Evolutionary conservation across 2,113 vertebrate genomes (phyloP), one percentile per base, ranked within the genome.

Genomic region (Rhabdomys dilectus): DNA sequence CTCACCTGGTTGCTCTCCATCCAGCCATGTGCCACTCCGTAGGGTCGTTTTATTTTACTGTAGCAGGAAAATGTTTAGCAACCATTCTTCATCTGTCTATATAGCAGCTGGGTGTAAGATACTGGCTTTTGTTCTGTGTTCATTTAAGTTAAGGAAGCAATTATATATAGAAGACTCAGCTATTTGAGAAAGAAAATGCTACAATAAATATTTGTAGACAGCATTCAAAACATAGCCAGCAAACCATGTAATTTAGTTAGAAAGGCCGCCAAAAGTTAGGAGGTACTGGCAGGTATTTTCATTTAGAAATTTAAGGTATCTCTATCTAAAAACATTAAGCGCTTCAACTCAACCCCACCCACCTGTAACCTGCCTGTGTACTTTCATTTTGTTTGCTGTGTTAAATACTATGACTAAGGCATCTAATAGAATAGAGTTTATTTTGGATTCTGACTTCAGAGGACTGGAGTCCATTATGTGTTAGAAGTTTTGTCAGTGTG

Each of bases 111-210:
- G 88, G 66, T 48, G 89, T 22, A 66, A 66, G 36, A 81, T 91
- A 3, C 58, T 97, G 53, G 89, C 89, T 94, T 96, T 93, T 89
- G n/a, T 91, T 82, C 66, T 94, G 26, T 86, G 58, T 73, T 64
- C 97, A 94, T 91, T 89, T 93, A 81, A 96, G 93, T 84, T 93
- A 80, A 94, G 87, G 56, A 89, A 78, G 42, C 42, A 81, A 93
- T 85, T 94, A 94, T 92, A 97, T 96, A 93, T 70, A 96, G 31
- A 89, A 85, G 31, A 53, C 31, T 88, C 48, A 76, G 75, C 51
- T 95, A 84, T 95, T 84, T 88, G 64, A 42, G 39, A 36, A 56
- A 70, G 56, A 89, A 88, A 91, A 96, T 75, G 73, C 17, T 88
- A 58, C 88, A 86, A 53, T 26, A 95, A 96, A 91, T 70, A n/a